Base-by-base conservation (phyloP, 2,113 vertebrate genomes). In the Pungitius pungitius region DNA sequence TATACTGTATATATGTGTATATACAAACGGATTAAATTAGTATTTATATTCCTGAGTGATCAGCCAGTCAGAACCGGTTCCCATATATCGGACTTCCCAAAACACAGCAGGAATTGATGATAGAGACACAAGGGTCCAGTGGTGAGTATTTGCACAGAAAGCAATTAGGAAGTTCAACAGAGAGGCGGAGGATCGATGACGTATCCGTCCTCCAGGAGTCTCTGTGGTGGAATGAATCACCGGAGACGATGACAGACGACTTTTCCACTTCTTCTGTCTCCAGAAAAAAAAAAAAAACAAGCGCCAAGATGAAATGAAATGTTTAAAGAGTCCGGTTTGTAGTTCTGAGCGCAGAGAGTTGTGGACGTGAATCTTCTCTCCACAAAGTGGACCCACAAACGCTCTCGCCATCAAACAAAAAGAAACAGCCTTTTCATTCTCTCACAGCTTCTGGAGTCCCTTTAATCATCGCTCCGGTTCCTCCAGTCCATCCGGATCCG, bases 121-220 rank as follows among this genome's bases (percentile, higher is more conserved):
- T 30, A 54, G 45, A 4, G 59, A 45, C 51, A 65, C 6, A 14
- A 60, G 15, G 66, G 35, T 22, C 12, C 1, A 3, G 20, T 27
- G 35, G 33, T 45, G 74, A 10, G 45, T 30, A 24, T 27, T 1
- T 55, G 30, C 45, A 55, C 55, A 60, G n/a, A 75, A 75, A 65
- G 15, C 47, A 20, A 43, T 61, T 67, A n/a, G 47, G n/a, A 67
- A 51, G 20, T 75, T 43, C 5, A 42, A 42, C 12, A 43, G 56
- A 49, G 24, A 67, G 49, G 67, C 18, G 2, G 33, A 6, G 15
- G 35, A 76, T 60, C 47, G 8, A 24, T 61, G 6, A 11, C 6
- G 9, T 8, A 27, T 30, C 11, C 1, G 8, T 51, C 57, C 11
- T 3, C 45, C 58, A 26, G n/a, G 24, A 26, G 33, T 40, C 9